Evolutionary conservation across 2,888 invertebrate genomes (phyloP).

Genomic region (Thyatira batis): DNA sequence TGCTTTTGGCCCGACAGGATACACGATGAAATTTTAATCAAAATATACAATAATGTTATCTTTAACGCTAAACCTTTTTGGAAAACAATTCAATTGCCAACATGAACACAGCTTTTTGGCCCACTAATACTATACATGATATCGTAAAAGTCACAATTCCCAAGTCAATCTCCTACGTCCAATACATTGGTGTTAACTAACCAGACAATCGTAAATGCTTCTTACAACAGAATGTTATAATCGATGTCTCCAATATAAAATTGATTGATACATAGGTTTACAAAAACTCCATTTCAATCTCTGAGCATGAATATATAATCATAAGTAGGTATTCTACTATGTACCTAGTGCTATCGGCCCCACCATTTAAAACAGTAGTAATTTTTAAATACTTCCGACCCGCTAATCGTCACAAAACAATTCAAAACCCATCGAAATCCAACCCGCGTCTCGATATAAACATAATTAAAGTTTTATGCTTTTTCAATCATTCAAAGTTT

Average conservation of each 20-base stretch:
- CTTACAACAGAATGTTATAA: background rate
- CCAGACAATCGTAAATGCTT: background rate
- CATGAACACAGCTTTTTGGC: conserved; percentile 1
- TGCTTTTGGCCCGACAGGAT: background rate
- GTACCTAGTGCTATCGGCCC: too few relatives aligned
- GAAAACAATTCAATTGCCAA: conserved; percentile 1
- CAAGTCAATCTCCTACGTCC: background rate
- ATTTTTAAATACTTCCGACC: too few relatives aligned
- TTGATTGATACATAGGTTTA: background rate
- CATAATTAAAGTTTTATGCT: background rate
- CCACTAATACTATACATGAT: background rate
- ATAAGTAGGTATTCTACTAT: background rate
- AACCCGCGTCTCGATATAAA: too few relatives aligned
- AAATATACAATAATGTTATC: background rate
- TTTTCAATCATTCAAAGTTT: background rate
- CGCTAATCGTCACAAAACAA: too few relatives aligned
- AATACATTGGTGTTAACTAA: background rate
- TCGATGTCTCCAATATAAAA: background rate
- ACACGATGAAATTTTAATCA: background rate
- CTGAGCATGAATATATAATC: background rate
- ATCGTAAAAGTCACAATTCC: background rate
- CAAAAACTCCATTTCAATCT: too few relatives aligned
- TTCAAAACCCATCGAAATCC: too few relatives aligned
- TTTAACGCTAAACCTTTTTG: background rate
- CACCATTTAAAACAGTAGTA: too few relatives aligned